Percentiles rank a stretch among this genome's conserved stretches.
phyloP scores from a whole-genome alignment of 2,113 vertebrate species.

The Pseudonaja textilis region DNA sequence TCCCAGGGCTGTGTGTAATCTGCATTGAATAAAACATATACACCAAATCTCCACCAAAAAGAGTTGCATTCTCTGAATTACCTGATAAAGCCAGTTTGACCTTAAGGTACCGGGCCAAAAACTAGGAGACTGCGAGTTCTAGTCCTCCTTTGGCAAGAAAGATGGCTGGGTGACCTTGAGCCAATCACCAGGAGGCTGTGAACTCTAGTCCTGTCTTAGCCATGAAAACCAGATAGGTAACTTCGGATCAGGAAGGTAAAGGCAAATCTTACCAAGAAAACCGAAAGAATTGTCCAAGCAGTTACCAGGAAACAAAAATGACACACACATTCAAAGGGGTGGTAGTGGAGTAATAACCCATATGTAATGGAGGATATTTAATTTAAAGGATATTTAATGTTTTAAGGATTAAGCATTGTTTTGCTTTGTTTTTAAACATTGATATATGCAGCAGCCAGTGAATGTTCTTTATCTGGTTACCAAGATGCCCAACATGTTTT shows the following conservation, averaged over 20 bases:
- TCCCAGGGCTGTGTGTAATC: slow-evolving; percentile 25
- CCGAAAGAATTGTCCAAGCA: neutral
- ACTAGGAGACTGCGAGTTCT: neutral
- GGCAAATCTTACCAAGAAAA: neutral
- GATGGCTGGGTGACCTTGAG: neutral
- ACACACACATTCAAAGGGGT: neutral
- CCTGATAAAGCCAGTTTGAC: neutral
- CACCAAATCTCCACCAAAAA: neutral
- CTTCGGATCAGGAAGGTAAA: neutral
- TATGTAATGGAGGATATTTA: neutral
- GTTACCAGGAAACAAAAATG: neutral
- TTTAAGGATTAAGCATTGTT: neutral
- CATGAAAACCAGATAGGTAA: neutral
- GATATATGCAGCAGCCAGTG: neutral
- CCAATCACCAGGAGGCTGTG: neutral
- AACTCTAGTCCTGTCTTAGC: neutral
- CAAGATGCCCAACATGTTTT: neutral
- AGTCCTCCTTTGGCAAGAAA: neutral
- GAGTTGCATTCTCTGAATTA: neutral
- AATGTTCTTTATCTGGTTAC: neutral
- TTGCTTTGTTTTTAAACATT: neutral
- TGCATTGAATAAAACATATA: slow-evolving; percentile 23
- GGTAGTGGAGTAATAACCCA: neutral
- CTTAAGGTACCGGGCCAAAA: neutral
- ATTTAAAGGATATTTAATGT: neutral